These are phyloP conservation scores for Macrosoma leucophasiata DNA, from an alignment of 2,888 invertebrate genomes.

Conservation along the genomic window DNA sequence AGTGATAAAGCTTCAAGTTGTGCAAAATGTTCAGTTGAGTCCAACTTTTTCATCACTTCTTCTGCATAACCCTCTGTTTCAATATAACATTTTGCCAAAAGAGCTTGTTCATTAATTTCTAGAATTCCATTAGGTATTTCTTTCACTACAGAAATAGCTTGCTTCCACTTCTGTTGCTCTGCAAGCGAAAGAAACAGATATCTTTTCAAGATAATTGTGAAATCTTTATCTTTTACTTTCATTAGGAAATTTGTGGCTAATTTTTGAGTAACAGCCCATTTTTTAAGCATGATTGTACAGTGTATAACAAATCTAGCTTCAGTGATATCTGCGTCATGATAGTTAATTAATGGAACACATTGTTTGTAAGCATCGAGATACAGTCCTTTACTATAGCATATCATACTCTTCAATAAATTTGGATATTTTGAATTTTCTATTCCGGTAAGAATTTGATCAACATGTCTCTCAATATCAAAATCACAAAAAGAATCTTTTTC, in stretches of 20 bases:
- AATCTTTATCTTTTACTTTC: constrained; percentile 38
- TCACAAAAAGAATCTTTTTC: constrained; percentile 37
- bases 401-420: constrained; percentile 75
- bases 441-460: constrained; percentile 65
- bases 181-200: constrained; percentile 40
- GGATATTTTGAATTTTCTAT: constrained; percentile 77
- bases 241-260: constrained; percentile 45
- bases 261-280: constrained; percentile 50
- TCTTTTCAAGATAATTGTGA: constrained; percentile 34
- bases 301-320: constrained; percentile 47
- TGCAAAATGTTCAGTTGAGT: constrained; percentile 34
- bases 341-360: constrained; percentile 49
- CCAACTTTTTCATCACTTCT: constrained; percentile 34
- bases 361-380: constrained; percentile 69
- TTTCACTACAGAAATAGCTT: constrained; percentile 49
- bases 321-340: constrained; percentile 41
- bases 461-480: constrained; percentile 60
- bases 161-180: constrained; percentile 60
- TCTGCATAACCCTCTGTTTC: constrained; percentile 36
- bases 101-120: constrained; percentile 34
- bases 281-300: constrained; percentile 48
- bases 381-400: constrained; percentile 61
- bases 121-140: constrained; percentile 36
- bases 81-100: constrained; percentile 44
- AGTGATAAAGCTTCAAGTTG: constrained; percentile 66